Percentiles rank a stretch among this genome's conserved stretches.
Conservation (phyloP, 2,797 vertebrate species). For the Pseudochaenichthys georgianus region DNA sequence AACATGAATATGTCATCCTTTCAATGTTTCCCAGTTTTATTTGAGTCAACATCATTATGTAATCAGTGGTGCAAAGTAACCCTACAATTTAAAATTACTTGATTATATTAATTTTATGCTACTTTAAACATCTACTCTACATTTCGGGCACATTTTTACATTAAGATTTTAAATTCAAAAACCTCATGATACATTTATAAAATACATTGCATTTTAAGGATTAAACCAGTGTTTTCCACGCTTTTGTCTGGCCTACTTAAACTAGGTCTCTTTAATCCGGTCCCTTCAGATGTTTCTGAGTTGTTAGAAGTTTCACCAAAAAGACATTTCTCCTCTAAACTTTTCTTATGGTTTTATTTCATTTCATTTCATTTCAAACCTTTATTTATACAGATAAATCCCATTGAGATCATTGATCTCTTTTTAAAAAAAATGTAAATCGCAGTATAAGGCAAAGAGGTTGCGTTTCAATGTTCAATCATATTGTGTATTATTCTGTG, state of each 20-base stretch:
- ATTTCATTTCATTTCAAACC: too few species aligned
- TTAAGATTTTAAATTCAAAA: background rate
- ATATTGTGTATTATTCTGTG: constrained; percentile 2
- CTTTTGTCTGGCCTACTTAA: background rate
- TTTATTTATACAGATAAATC: too few species aligned
- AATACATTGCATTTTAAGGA: background rate
- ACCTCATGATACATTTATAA: background rate
- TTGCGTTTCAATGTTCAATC: background rate
- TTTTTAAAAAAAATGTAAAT: too few species aligned
- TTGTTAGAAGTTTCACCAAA: background rate
- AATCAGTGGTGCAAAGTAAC: background rate
- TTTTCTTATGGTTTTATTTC: background rate
- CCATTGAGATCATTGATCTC: too few species aligned
- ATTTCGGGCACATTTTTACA: background rate
- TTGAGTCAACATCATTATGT: background rate
- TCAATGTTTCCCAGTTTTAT: background rate
- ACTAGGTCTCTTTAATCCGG: too few species aligned
- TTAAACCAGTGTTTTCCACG: background rate
- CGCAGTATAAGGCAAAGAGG: background rate
- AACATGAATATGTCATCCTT: background rate
- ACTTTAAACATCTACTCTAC: background rate
- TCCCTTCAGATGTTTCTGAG: background rate
- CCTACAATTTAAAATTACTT: background rate
- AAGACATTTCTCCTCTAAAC: background rate
- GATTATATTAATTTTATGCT: background rate